These are phyloP conservation scores for Harpagifer antarcticus DNA, from an alignment of 2,797 vertebrate species.

Conservation along the genomic window DNA sequence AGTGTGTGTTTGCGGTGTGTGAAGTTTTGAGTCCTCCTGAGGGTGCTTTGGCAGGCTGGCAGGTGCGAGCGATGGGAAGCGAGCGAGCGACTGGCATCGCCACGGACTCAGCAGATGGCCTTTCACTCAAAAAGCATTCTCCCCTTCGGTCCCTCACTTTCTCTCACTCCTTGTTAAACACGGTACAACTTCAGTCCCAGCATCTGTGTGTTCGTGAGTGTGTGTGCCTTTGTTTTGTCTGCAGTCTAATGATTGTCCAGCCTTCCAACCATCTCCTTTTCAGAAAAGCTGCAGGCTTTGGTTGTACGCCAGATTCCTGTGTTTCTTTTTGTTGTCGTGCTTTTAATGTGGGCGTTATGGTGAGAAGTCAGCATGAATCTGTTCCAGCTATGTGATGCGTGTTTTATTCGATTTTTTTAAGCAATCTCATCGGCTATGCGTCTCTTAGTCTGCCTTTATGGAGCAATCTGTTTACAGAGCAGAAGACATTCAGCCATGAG, in stretches of 20 bases:
- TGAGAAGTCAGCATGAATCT: conserved; percentile 52
- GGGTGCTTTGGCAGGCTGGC: conserved; percentile 74
- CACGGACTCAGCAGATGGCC: conserved; percentile 79
- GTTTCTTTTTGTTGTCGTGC: conserved; percentile 37
- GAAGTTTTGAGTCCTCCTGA: conserved; percentile 72
- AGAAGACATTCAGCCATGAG: conserved; percentile 32
- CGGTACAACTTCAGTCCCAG: conserved; percentile 61
- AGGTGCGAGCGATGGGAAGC: conserved; percentile 70
- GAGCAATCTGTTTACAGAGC: conserved; percentile 47
- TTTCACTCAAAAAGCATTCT: conserved; percentile 71
- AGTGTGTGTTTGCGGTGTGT: conserved; percentile 51
- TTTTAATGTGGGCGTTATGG: conserved; percentile 57
- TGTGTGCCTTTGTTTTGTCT: conserved; percentile 54
- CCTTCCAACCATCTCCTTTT: conserved; percentile 43
- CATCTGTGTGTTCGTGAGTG: conserved; percentile 48
- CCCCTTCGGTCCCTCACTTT: conserved; percentile 57
- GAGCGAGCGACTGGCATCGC: conserved; percentile 67
- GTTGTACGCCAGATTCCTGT: conserved; percentile 45
- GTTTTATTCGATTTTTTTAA: conserved; percentile 11
- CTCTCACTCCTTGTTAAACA: conserved; percentile 76
- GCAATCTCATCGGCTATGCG: conserved; percentile 34
- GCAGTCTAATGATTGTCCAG: conserved; percentile 61
- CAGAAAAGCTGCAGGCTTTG: conserved; percentile 52
- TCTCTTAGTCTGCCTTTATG: conserved; percentile 35
- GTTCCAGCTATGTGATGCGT: conserved; percentile 30